Percentiles rank a stretch among this genome's conserved stretches.
Evolutionary conservation across 2,888 invertebrate species (phyloP).

Genomic region (Anaspis maculata): DNA sequence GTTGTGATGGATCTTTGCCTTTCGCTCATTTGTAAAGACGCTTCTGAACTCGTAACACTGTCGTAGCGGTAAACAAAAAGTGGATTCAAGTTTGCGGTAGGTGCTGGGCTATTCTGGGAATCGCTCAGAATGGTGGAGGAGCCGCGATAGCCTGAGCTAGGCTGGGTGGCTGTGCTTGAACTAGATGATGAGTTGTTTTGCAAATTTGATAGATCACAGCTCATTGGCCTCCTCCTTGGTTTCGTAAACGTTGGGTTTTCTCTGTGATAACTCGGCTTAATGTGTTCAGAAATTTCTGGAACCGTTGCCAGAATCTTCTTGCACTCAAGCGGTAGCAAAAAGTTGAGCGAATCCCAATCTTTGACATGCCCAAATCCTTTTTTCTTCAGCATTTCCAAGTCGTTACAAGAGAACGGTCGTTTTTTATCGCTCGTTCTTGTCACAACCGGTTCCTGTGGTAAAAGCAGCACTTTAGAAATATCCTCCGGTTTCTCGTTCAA

Average conservation of each 20-base stretch:
- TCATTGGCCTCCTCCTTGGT: conserved; percentile 49
- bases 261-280: conserved; percentile 47
- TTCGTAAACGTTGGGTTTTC: conserved; percentile 46
- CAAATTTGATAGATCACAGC: conserved; percentile 48
- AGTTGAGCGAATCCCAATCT: conserved; percentile 90
- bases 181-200: conserved; percentile 53
- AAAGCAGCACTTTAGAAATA: conserved; percentile 60
- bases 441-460: conserved; percentile 50
- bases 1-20: conserved; percentile 42
- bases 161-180: conserved; percentile 68
- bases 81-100: conserved; percentile 55
- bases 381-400: conserved; percentile 71
- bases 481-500: conserved; percentile 45
- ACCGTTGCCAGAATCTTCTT: conserved; percentile 69
- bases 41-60: conserved; percentile 64
- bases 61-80: conserved; percentile 78
- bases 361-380: conserved; percentile 77
- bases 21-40: conserved; percentile 54
- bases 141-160: conserved; percentile 79
- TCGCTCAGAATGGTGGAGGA: conserved; percentile 79
- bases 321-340: conserved; percentile 79
- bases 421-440: conserved; percentile 43
- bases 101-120: conserved; percentile 57
- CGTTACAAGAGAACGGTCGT: conserved; percentile 71
- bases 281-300: conserved; percentile 64